A percentile compares a stretch with the other conserved stretches of the same genome.
Conservation (phyloP, 2,797 vertebrate species). For the Lateolabrax maculatus region DNA sequence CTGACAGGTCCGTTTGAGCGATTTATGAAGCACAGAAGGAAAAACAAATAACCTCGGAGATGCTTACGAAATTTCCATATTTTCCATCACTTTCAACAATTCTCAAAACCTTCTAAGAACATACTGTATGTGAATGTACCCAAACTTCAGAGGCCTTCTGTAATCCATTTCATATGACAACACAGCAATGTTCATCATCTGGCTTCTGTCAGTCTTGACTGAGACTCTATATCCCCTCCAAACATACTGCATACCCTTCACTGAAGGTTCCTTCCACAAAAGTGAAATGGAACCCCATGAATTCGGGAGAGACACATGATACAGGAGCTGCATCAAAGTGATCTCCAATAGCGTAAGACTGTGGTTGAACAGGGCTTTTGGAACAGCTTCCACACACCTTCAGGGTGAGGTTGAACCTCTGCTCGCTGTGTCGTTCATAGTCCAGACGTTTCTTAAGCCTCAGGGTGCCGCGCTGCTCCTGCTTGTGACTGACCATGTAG, state of each 20-base stretch:
- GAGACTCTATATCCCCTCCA: background rate
- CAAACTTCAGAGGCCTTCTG: background rate
- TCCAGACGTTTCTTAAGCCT: slow-evolving; percentile 90
- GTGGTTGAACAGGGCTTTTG: background rate
- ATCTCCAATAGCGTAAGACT: background rate
- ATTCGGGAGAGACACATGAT: slow-evolving; percentile 16
- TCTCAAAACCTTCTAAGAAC: background rate
- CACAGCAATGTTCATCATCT: slow-evolving; percentile 3
- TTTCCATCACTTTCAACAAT: background rate
- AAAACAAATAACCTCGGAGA: slow-evolving; percentile 11
- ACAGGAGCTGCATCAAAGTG: slow-evolving; percentile 1
- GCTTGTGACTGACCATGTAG: slow-evolving; percentile 88
- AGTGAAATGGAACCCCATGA: slow-evolving; percentile 10
- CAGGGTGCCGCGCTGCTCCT: slow-evolving; percentile 87
- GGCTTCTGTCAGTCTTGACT: slow-evolving; percentile 1
- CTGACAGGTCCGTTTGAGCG: slow-evolving; percentile 25
- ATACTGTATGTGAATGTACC: background rate
- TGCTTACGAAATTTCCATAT: background rate
- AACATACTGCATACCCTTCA: background rate
- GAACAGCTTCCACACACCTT: slow-evolving; percentile 64
- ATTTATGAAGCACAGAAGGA: slow-evolving; percentile 2
- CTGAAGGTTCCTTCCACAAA: background rate
- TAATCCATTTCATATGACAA: background rate
- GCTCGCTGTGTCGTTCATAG: slow-evolving; percentile 90
- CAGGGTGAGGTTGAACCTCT: slow-evolving; percentile 91